Conservation (phyloP, 1,140 invertebrate genomes). For the Halesus radiatus region DNA sequence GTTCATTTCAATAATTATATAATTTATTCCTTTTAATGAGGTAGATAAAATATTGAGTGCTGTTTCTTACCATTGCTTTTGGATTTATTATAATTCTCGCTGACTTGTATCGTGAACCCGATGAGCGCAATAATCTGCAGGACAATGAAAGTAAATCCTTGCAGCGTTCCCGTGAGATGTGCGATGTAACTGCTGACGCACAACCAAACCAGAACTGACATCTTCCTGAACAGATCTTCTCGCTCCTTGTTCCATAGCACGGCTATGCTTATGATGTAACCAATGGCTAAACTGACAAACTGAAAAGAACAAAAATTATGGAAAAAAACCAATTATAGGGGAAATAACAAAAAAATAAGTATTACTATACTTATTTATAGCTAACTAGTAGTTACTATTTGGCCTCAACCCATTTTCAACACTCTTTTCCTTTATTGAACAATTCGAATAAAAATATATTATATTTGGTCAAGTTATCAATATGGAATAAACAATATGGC, state of each 20-base stretch:
- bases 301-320: conserved; percentile 33
- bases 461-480: too few species aligned
- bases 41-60: background rate
- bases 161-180: conserved; percentile 72
- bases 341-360: too few species aligned
- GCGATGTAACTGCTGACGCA: conserved; percentile 74
- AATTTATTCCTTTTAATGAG: too few species aligned
- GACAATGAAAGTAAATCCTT: conserved; percentile 73
- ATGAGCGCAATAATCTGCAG: conserved; percentile 63
- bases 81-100: conserved; percentile 28
- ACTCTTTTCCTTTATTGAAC: too few species aligned
- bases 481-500: too few species aligned
- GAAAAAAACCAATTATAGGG: too few species aligned
- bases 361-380: too few species aligned
- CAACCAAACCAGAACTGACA: conserved; percentile 75
- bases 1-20: too few species aligned
- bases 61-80: conserved; percentile 4
- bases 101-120: conserved; percentile 64
- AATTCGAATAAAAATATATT: too few species aligned
- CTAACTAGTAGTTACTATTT: too few species aligned
- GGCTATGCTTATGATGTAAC: conserved; percentile 66
- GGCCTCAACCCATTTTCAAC: too few species aligned
- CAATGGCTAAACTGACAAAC: conserved; percentile 56
- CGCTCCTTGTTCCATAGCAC: conserved; percentile 74
- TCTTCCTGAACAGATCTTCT: conserved; percentile 70